Percentiles rank a stretch among this genome's conserved stretches.
Conservation (phyloP, 2,797 vertebrate species). For the Ispidina lecontei region DNA sequence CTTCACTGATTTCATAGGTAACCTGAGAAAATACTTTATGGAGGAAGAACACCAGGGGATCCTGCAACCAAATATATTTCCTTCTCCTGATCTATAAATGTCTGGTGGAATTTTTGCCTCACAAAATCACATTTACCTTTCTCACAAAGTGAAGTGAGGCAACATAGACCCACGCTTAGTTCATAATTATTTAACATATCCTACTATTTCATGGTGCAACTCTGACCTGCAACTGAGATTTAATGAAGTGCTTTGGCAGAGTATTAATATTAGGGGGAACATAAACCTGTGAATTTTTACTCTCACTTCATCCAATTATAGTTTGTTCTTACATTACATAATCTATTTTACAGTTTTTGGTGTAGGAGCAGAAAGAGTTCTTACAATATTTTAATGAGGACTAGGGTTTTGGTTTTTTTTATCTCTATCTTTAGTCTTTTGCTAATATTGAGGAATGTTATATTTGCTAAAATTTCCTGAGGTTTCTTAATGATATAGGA, state of each 20-base stretch:
- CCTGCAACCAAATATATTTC: slow-evolving; percentile 44
- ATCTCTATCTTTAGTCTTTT: slow-evolving; percentile 26
- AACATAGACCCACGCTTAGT: slow-evolving; percentile 4
- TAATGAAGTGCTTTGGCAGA: slow-evolving; percentile 66
- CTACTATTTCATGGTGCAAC: slow-evolving; percentile 59
- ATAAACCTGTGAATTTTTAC: slow-evolving; percentile 42
- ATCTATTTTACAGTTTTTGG: slow-evolving; percentile 39
- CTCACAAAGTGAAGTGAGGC: slow-evolving; percentile 44
- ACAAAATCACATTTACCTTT: slow-evolving; percentile 52
- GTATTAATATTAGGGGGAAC: slow-evolving; percentile 52
- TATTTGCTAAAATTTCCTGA: background rate
- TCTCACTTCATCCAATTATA: slow-evolving; percentile 61
- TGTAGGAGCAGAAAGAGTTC: background rate
- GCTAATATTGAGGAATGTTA: background rate
- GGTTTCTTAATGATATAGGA: background rate
- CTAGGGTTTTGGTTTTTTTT: background rate
- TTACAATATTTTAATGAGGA: background rate
- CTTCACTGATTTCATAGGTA: slow-evolving; percentile 54
- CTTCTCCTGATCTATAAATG: slow-evolving; percentile 48
- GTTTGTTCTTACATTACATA: slow-evolving; percentile 46
- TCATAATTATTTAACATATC: slow-evolving; percentile 66
- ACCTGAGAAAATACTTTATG: slow-evolving; percentile 57
- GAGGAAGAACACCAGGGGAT: slow-evolving; percentile 41
- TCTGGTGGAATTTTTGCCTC: slow-evolving; percentile 47
- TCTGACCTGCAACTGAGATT: slow-evolving; percentile 65